Evolutionary conservation across 2,113 vertebrate genomes (phyloP).

Genomic region (Vombatus ursinus): DNA sequence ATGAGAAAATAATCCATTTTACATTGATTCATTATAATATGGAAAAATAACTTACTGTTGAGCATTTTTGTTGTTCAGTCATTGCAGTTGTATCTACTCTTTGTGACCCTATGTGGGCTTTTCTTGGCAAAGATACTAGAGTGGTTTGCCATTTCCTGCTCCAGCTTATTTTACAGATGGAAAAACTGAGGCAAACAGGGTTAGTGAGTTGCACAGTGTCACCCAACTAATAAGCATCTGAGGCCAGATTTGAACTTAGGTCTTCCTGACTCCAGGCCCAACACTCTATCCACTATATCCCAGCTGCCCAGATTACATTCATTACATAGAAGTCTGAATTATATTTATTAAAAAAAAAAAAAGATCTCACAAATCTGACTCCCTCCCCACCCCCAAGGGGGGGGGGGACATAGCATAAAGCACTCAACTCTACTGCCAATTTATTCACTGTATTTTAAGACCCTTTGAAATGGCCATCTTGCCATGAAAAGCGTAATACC

Average conservation of each 20-base stretch:
- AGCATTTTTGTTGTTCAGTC: not conserved
- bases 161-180: not conserved
- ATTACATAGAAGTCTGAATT: not conserved
- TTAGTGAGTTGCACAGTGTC: not conserved
- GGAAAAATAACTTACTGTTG: slow-evolving; percentile 23
- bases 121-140: not conserved
- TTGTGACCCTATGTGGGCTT: not conserved
- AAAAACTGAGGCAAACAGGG: not conserved
- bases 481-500: not conserved
- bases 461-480: not conserved
- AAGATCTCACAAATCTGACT: not conserved
- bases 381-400: not conserved
- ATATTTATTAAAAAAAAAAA: not conserved
- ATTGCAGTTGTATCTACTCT: not conserved
- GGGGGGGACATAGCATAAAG: not conserved
- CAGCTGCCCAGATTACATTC: not conserved
- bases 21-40: slow-evolving; percentile 7
- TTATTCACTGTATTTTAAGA: not conserved
- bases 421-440: not conserved
- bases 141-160: not conserved
- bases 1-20: slow-evolving; percentile 38
- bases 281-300: not conserved
- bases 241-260: not conserved
- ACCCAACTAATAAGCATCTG: not conserved
- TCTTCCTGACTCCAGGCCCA: not conserved